Percentiles rank a stretch among this genome's conserved stretches.
Evolutionary conservation across 2,888 invertebrate species (phyloP).

Genomic region (Pyrrhosoma nymphula): DNA sequence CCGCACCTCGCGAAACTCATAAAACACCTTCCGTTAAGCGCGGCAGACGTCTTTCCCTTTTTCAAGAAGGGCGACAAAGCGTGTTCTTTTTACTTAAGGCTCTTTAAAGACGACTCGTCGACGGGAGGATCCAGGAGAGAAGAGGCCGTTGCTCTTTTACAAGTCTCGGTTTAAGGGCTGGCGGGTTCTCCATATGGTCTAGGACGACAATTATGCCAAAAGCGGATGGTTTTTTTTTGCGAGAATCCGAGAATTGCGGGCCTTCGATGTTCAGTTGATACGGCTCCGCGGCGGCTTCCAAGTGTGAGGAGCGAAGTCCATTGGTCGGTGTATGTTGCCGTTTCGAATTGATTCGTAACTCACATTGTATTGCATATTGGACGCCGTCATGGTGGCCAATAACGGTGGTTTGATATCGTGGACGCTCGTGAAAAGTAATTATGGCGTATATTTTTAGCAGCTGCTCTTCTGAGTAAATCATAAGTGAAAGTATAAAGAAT

Average conservation of each 20-base stretch:
- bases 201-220: not conserved
- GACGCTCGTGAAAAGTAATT: too few relatives aligned
- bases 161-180: not conserved
- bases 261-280: not conserved
- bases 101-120: not conserved
- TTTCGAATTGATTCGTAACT: not conserved
- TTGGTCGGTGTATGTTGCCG: not conserved
- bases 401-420: not conserved
- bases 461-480: too few relatives aligned
- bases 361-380: not conserved
- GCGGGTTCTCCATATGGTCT: not conserved
- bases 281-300: not conserved
- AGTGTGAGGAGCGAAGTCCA: not conserved
- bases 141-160: constrained; percentile 7
- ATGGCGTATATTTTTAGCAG: too few relatives aligned
- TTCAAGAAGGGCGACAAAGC: not conserved
- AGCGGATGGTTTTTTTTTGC: not conserved
- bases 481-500: too few relatives aligned
- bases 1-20: not conserved
- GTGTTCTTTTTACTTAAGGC: constrained; percentile 6
- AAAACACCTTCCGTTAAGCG: constrained; percentile 31
- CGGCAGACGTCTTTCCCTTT: constrained; percentile 50
- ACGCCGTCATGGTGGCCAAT: not conserved
- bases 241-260: not conserved
- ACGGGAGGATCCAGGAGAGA: not conserved